These are phyloP conservation scores for Rambutsinella grinnellia DNA, from an alignment of 2,888 invertebrate species.

Conservation along the genomic window DNA sequence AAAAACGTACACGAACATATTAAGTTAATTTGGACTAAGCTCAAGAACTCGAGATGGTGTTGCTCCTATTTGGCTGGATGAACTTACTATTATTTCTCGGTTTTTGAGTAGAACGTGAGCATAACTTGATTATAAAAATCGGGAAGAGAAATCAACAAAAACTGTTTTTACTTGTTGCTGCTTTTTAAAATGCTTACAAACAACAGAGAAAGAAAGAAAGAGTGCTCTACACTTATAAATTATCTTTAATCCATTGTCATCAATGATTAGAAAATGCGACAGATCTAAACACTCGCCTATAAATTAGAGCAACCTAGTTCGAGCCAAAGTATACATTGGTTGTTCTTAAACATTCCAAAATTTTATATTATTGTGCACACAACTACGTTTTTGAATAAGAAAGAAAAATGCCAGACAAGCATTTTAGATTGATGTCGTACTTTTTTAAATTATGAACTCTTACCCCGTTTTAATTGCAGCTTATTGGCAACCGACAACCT, in stretches of 20 bases:
- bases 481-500: too few relatives aligned
- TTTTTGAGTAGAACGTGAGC: background rate
- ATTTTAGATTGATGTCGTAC: background rate
- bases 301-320: conserved; percentile 10
- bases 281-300: conserved; percentile 15
- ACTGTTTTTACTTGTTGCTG: conserved; percentile 4
- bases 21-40: conserved; percentile 42
- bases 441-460: too few relatives aligned
- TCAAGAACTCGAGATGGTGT: conserved; percentile 40
- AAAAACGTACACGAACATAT: conserved; percentile 17
- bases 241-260: conserved; percentile 38
- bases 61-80: conserved; percentile 25
- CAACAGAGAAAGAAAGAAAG: too few relatives aligned
- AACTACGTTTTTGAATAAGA: background rate
- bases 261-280: conserved; percentile 33
- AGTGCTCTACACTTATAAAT: conserved; percentile 14
- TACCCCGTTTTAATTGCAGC: too few relatives aligned
- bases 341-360: conserved; percentile 10
- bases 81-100: conserved; percentile 8
- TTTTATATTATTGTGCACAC: background rate
- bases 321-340: conserved; percentile 28
- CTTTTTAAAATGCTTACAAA: background rate
- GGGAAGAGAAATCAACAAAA: background rate
- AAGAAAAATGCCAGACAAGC: background rate
- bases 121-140: background rate